Base-by-base conservation (phyloP, 1,140 invertebrate genomes). In the Platorchestia sp. region DNA sequence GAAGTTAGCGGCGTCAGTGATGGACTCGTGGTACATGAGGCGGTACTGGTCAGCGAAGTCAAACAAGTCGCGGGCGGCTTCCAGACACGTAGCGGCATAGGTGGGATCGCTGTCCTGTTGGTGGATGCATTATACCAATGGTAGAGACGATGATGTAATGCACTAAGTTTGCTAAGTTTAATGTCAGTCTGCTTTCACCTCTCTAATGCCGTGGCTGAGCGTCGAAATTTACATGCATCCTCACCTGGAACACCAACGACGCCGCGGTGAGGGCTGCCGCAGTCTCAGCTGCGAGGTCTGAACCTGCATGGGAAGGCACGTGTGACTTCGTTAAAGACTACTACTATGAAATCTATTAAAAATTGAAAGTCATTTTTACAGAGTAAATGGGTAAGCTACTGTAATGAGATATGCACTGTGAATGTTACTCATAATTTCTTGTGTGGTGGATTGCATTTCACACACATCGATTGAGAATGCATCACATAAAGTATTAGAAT, bases 211-310 rank as follows among this genome's bases (percentile, higher is more conserved):
- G 53, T 75, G 36, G 14, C 36, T 14, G 36, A 75, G 53, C 36
- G 36, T 75, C 36, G 14, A 16, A 75, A 75, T 14, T 75, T 75
- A 75, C 59, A 51, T 27, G 36, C 27, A 0, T 42, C 27, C 87
- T 89, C 87, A 89, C 87, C 87, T 59, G 43, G 95, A 91, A 96
- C 95, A 98, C 98, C 22, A 98, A 97, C 3, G 97, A 97, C 0
- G 98, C 98, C 19, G 97, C 96, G 5, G 98, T 97, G n/a, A 98
- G 97, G 6, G 98, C 98, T 0, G 98, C 98, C 0, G 98, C 97
- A 5, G 97, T 98, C 97, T 98, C 98, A 1, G 97, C 98, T 5
- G 98, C 98, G 19, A 98, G 96, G 96, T 98, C 98, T n/a, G 98
- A 98, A 87, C 98, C 97, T 95, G 95, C 45, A 97, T 75, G 59